Conservation (phyloP, 2,888 invertebrate species). For the Drosophila tripunctata region DNA sequence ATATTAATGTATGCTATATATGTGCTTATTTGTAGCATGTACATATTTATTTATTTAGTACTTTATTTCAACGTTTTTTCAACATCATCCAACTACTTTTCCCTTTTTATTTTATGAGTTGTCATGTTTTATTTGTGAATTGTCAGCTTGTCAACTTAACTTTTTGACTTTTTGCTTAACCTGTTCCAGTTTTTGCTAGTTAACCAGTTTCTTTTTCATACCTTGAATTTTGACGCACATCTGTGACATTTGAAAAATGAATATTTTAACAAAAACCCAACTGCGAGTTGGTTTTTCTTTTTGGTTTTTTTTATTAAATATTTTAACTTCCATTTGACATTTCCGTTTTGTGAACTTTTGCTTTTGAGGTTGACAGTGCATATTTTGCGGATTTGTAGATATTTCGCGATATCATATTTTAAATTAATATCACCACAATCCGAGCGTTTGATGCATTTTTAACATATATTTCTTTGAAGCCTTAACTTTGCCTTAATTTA, state of each 20-base stretch:
- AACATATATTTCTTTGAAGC: background rate
- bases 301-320: background rate
- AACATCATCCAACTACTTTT: no score
- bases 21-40: constrained; percentile 2
- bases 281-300: background rate
- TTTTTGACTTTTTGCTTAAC: constrained; percentile 30
- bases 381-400: background rate
- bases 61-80: no score
- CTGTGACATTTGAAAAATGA: constrained; percentile 43
- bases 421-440: constrained; percentile 6
- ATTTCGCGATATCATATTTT: background rate
- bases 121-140: background rate
- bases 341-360: constrained; percentile 14
- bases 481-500: background rate
- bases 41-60: background rate
- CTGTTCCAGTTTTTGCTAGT: constrained; percentile 27
- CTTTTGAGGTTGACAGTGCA: constrained; percentile 8
- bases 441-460: background rate
- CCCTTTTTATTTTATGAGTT: background rate
- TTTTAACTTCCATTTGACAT: background rate
- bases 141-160: constrained; percentile 11
- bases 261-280: constrained; percentile 20
- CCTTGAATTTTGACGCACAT: constrained; percentile 24
- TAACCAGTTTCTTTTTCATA: constrained; percentile 21
- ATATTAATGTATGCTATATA: background rate